Conservation (phyloP, 2,888 invertebrate species). For the Folsomia manolachei region DNA sequence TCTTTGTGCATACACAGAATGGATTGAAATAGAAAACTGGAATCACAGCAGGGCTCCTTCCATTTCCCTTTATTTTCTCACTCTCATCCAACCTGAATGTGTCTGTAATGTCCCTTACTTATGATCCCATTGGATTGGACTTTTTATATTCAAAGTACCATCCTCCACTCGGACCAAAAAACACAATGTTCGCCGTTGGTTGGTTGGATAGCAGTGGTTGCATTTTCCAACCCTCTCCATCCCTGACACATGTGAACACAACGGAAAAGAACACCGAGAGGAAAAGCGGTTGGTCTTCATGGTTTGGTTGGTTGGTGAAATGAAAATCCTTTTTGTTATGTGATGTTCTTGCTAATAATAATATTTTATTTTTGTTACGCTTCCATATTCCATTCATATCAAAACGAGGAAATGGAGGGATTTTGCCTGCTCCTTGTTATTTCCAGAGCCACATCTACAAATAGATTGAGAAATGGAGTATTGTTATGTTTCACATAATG, state of each 20-base stretch:
- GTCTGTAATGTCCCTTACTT: slow-evolving; percentile 17
- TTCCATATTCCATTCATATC: no score
- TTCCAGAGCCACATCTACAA: background rate
- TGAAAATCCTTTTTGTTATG: background rate
- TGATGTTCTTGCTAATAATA: background rate
- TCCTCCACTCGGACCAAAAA: background rate
- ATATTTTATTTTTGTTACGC: background rate
- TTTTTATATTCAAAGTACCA: slow-evolving; percentile 16
- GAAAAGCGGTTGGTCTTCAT: background rate
- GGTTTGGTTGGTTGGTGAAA: background rate
- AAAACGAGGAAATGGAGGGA: slow-evolving; percentile 2
- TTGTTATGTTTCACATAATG: background rate
- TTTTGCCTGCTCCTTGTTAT: background rate
- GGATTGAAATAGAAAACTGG: background rate
- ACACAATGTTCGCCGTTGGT: background rate
- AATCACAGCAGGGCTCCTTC: slow-evolving; percentile 15
- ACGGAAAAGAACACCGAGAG: background rate
- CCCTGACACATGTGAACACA: background rate
- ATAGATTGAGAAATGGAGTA: no score
- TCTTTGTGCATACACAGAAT: slow-evolving; percentile 15
- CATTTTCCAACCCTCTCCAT: background rate
- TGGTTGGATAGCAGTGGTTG: background rate
- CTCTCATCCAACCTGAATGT: background rate
- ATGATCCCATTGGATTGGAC: slow-evolving; percentile 9
- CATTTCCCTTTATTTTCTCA: background rate